Percentiles rank a stretch among this genome's conserved stretches.
Conservation (phyloP, 2,888 invertebrate species). For the Cetonia aurata region DNA sequence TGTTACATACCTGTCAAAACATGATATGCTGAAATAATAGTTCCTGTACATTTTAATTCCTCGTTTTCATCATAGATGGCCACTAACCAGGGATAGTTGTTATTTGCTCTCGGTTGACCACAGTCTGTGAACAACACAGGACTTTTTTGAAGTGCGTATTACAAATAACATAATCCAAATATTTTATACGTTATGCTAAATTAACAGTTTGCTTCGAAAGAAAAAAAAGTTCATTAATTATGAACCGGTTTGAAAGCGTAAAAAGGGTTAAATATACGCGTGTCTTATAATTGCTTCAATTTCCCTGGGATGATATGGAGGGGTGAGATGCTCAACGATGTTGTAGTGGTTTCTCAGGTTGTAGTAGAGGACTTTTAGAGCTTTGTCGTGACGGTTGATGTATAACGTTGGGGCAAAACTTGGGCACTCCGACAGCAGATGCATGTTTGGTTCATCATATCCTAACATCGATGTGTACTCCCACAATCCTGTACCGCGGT, state of each 20-base stretch:
- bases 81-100: conserved; percentile 5
- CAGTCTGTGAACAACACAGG: neutral
- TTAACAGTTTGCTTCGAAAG: no score
- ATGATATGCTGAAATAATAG: conserved; percentile 6
- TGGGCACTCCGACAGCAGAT: conserved; percentile 8
- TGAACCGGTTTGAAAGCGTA: no score
- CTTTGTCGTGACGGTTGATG: no score
- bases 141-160: no score
- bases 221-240: no score
- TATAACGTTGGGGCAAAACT: neutral
- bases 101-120: conserved; percentile 1
- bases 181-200: no score
- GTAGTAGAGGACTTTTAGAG: no score
- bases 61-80: neutral
- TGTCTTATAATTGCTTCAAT: no score
- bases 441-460: conserved; percentile 7
- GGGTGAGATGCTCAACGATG: neutral
- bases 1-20: conserved; percentile 1
- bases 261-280: no score
- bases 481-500: no score
- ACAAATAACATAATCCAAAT: no score
- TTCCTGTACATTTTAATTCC: conserved; percentile 6
- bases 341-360: neutral
- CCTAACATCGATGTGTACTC: neutral
- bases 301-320: neutral